These are phyloP conservation scores for Ivindomyrus marchei DNA, from an alignment of 2,113 vertebrate species.

Conservation along the genomic window DNA sequence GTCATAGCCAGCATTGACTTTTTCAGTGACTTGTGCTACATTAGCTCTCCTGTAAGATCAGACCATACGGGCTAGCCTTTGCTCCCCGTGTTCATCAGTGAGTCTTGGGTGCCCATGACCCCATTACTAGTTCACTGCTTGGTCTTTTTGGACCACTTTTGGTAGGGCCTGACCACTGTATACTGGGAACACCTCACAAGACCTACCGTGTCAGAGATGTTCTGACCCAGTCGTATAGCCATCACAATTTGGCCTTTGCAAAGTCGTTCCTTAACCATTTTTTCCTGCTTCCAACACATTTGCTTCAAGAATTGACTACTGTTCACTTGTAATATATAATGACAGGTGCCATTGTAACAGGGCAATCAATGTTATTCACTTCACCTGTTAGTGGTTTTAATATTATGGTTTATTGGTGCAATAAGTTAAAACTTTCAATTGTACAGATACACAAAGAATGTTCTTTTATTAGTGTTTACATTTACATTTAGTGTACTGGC, in stretches of 20 bases:
- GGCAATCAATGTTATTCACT: background rate
- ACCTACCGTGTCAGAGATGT: too few species aligned
- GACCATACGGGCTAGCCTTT: too few species aligned
- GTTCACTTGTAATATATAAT: background rate
- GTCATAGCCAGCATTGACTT: too few species aligned
- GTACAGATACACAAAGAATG: background rate
- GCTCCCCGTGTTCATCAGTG: too few species aligned
- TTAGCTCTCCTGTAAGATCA: too few species aligned
- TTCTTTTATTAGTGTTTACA: background rate
- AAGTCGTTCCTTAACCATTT: background rate
- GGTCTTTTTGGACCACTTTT: too few species aligned
- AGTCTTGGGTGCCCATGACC: too few species aligned
- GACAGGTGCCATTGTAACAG: background rate
- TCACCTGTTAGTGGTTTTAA: background rate
- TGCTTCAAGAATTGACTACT: background rate
- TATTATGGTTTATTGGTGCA: background rate
- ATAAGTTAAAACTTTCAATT: background rate
- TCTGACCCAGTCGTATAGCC: background rate
- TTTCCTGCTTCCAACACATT: background rate
- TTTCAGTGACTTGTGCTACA: too few species aligned
- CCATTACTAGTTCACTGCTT: too few species aligned
- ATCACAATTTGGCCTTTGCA: background rate
- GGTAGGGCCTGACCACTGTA: too few species aligned
- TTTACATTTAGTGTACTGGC: background rate
- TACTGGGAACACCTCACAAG: too few species aligned